These are phyloP conservation scores for Dolichallabes microphthalmus DNA, from an alignment of 2,113 vertebrate species.

Conservation along the genomic window DNA sequence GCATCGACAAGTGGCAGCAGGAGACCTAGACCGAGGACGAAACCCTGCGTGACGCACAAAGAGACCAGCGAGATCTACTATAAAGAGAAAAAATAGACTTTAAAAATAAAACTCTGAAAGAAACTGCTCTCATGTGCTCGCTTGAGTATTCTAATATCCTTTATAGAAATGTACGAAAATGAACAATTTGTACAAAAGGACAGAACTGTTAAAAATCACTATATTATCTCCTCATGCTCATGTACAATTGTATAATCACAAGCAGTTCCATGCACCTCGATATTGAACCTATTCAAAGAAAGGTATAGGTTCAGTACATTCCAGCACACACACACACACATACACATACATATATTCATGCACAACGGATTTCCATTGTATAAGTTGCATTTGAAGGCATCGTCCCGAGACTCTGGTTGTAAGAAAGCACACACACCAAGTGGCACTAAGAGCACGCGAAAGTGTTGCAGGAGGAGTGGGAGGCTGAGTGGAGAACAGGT, in stretches of 20 bases:
- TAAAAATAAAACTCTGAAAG: background rate
- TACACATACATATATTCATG: background rate
- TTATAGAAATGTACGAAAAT: background rate
- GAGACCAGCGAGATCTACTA: background rate
- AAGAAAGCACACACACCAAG: background rate
- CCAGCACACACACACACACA: background rate
- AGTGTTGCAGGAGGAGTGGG: background rate
- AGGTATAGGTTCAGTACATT: background rate
- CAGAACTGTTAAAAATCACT: background rate
- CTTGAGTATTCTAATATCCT: background rate
- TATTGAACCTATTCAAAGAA: background rate
- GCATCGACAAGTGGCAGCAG: constrained; percentile 2
- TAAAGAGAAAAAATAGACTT: background rate
- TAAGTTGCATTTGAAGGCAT: background rate
- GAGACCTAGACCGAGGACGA: constrained; percentile 19
- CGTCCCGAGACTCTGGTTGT: background rate
- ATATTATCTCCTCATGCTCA: background rate
- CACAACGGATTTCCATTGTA: constrained; percentile 11
- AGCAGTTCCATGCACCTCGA: background rate
- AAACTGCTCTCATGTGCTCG: no score
- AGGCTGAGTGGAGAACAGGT: constrained; percentile 22
- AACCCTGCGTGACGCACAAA: constrained; percentile 26
- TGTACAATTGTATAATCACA: background rate
- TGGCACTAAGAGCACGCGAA: background rate
- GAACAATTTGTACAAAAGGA: background rate